Percentiles rank a stretch among this genome's conserved stretches.
These are phyloP conservation scores for Anser cygnoides DNA, from an alignment of 2,113 vertebrate genomes.

Conservation along the genomic window DNA sequence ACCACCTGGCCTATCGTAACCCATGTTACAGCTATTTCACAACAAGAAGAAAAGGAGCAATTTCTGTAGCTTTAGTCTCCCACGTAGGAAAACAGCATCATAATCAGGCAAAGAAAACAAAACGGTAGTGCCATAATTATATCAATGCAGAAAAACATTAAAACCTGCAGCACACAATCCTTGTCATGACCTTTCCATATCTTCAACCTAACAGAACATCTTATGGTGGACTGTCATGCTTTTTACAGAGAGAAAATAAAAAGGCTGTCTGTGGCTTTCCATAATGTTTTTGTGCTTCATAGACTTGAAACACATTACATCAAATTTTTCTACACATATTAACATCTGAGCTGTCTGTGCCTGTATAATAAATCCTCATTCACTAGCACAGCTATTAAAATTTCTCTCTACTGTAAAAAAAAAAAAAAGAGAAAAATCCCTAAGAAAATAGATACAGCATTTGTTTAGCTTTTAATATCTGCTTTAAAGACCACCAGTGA, in stretches of 20 bases:
- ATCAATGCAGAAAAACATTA: background rate
- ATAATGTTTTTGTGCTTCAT: background rate
- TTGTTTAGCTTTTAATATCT: background rate
- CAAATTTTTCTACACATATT: background rate
- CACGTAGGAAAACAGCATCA: rapidly evolving
- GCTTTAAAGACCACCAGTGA: background rate
- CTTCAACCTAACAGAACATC: background rate
- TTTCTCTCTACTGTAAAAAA: background rate
- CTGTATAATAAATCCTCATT: background rate
- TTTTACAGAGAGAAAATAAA: background rate
- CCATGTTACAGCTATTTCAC: background rate
- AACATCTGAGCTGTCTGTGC: background rate
- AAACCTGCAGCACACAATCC: background rate
- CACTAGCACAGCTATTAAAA: background rate
- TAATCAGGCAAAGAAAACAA: background rate
- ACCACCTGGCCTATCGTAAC: rapidly evolving
- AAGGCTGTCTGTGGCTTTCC: background rate
- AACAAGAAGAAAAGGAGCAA: background rate
- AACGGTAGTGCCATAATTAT: rapidly evolving
- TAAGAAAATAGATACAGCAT: background rate
- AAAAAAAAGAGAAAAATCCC: background rate
- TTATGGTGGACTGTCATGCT: background rate
- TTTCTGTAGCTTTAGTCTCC: background rate
- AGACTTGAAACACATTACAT: background rate
- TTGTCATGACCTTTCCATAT: background rate